Base-by-base conservation (phyloP, 2,888 invertebrate species). In the Leptopterna dolabrata region DNA sequence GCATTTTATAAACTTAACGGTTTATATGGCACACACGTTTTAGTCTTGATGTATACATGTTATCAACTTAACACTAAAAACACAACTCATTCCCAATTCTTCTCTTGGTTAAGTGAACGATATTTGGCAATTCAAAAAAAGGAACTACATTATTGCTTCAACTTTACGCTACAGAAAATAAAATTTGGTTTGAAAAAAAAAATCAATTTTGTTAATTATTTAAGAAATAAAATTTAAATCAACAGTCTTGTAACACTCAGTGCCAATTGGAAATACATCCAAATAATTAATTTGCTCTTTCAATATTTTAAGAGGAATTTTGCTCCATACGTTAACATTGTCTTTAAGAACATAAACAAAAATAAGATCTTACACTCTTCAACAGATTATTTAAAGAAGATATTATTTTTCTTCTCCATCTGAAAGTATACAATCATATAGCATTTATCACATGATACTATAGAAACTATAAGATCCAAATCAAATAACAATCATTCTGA, bases 131-230 rank as follows among this genome's bases (percentile, higher is more conserved):
- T 73, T 83, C 85, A 85, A 85, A 85, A 11, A 73, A 85, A 85
- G 85, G 85, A 85, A 85, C 85, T 85, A 85, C 71, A 85, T 85
- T 85, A 85, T 85, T 85, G 85, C 86, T 86, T 86, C 55, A 76
- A 86, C 36, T 51, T 86, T 86, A 47, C 36, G 29, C 55, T 76
- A 76, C 43, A 78, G 63, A 24, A 86, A 86, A 41, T 86, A 55
- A 85, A 73, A 73, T 86, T 86, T 78, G 55, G 51, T 78, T 76
- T 29, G 30, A 84, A 41, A 45, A 84, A 41, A 45, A 71, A 73
- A 24, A 29, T 70, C 41, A 83, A 36, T 70, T 80, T 83, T 45
- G 19, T 73, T 73, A 73, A 30, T 73, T 41, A 71, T 71, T 30
- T 13, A 73, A 73, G 41, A 73, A 73, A 73, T 73, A 73, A 30